Evolutionary conservation across 2,113 vertebrate genomes (phyloP), one percentile per base, ranked within the genome.

Genomic region (Apus apus): DNA sequence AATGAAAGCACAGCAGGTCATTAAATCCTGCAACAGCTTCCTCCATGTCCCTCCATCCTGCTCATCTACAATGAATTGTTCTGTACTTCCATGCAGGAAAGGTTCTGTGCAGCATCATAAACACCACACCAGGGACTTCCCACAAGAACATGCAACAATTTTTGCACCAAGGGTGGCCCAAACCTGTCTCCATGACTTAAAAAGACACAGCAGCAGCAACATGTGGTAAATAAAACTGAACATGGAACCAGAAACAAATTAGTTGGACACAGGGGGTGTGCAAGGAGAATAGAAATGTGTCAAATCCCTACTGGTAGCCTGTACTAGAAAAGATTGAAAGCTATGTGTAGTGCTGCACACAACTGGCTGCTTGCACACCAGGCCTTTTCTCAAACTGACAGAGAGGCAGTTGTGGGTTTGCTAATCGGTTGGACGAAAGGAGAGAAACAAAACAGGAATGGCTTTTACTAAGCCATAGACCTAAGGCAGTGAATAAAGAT

Each of bases 81-180:
- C 34, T 54, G 45, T 32, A 40, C 45, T 18, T 21, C 26, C 71
- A 26, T 51, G 8, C 0, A 0, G 25, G 32, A 45, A 29, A 53
- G 66, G 22, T 0, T 0, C 19, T 23, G 16, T 13, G 40, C 14
- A 74, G 36, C 25, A 48, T 54, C 89, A 77, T 10, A 30, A 89
- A 61, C 77, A 71, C 40, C 56, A 61, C 38, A 15, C 38, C 34
- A 11, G 32, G 58, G 46, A 26, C 54, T n/a, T 54, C 56, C 64
- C 46, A 60, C 22, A 54, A 75, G 32, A 64, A 27, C 4, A 27
- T 4, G 46, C 56, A 56, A 36, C 51, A 21, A 53, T 30, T 71
- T 2, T 8, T 11, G 38, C 68, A 83, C 38, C 38, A 60, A 65
- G 50, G n/a, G 54, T 29, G 36, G 62, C 62, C 66, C 70, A 54